Base-by-base conservation (phyloP, 2,797 vertebrate species). In the Sus cebifrons region DNA sequence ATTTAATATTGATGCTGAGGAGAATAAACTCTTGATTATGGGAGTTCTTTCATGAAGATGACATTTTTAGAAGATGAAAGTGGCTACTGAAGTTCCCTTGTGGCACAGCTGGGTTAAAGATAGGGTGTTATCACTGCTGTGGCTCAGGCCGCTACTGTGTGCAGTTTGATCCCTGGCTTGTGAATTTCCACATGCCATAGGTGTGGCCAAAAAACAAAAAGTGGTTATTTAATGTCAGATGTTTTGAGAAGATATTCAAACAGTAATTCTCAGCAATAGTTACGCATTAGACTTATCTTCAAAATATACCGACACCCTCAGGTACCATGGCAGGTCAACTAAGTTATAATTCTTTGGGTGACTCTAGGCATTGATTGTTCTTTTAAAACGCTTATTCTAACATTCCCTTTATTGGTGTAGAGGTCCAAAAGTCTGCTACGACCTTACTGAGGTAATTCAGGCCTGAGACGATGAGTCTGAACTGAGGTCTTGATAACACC, bases 301-400 rank as follows among this genome's bases (percentile, higher is more conserved):
- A 64, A 56, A 44, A 90, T 77, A 44, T 92, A 32, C 4, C 25
- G 60, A 70, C 44, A 65, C 12, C 7, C 23, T 75, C 49, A 81
- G 74, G 8, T 91, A 64, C 25, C n/a, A n/a, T 54, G 54, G 40
- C 49, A 85, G 18, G 81, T 25, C 49, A 62, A 62, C 36, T 83
- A 82, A 65, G 56, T 93, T 54, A 89, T 52, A 89, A 74, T 79
- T 20, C 64, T 79, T 83, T 56, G 79, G 67, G 32, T 86, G 21
- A 13, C 21, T 65, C 29, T 40, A 40, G 88, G 40, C 54, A 75
- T 13, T 92, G 21, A n/a, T 77, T 77, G 21, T 32, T 58, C 40
- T 36, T 52, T 83, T n/a, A n/a, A 89, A 90, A 90, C 75, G 16
- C 17, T 81, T 49, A 67, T 86, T 74, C 56, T 77, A n/a, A 90